Conservation (phyloP, 2,797 vertebrate genomes). For the Melanogrammus aeglefinus region DNA sequence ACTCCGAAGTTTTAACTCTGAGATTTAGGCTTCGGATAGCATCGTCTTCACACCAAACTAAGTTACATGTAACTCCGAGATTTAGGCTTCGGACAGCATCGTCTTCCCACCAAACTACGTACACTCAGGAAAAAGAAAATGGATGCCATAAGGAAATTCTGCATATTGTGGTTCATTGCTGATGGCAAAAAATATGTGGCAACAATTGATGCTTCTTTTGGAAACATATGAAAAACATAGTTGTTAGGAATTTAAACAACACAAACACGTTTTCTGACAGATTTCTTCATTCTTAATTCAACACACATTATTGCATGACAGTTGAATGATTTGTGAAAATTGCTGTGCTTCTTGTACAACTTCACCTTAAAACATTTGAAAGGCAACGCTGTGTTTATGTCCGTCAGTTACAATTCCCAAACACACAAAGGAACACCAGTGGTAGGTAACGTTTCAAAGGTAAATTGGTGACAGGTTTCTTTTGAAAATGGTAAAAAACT, state of each 20-base stretch:
- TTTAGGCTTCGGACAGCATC: no score
- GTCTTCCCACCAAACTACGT: no score
- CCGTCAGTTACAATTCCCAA: slow-evolving; percentile 41
- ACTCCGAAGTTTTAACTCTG: no score
- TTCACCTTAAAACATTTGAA: slow-evolving; percentile 32
- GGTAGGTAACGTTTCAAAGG: not conserved
- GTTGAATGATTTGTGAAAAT: slow-evolving; percentile 50
- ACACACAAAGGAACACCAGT: slow-evolving; percentile 10
- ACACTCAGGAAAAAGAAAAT: no score
- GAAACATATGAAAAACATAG: no score
- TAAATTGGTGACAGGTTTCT: not conserved
- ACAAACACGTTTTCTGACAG: not conserved
- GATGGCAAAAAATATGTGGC: no score
- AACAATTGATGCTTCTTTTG: no score
- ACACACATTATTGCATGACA: slow-evolving; percentile 40
- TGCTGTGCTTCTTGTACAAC: slow-evolving; percentile 37
- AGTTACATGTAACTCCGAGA: no score
- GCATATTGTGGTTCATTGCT: no score
- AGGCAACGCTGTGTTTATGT: slow-evolving; percentile 10
- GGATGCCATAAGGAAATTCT: no score
- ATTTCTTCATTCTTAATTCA: not conserved
- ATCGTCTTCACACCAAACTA: no score
- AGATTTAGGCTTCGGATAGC: no score
- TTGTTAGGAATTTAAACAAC: not conserved
- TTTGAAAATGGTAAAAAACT: not conserved